Percentiles rank a stretch among this genome's conserved stretches.
phyloP scores from a whole-genome alignment of 2,797 vertebrate genomes.

The Onychomys leucogaster region DNA sequence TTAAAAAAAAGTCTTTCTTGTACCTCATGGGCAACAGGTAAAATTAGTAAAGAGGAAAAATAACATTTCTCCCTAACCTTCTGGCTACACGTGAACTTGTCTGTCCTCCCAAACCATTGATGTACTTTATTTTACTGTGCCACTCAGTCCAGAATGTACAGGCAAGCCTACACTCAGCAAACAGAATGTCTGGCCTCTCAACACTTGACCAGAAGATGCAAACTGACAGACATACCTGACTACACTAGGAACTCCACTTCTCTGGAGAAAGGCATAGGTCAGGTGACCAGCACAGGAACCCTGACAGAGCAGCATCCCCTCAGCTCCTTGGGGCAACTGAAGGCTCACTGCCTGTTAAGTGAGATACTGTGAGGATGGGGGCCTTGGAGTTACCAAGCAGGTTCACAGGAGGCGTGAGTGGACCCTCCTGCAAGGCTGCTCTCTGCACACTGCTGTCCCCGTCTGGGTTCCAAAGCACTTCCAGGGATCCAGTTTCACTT shows the following conservation, averaged over 20 bases:
- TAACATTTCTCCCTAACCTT: constrained; percentile 2
- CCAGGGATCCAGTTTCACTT: background rate
- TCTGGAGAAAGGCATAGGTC: background rate
- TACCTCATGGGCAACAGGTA: background rate
- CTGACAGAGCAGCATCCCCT: background rate
- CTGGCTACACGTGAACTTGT: constrained; percentile 49
- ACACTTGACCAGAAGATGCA: background rate
- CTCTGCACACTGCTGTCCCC: background rate
- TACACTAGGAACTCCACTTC: background rate
- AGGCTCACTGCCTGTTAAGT: constrained; percentile 15
- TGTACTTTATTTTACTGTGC: background rate
- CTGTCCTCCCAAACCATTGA: background rate
- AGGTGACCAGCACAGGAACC: background rate
- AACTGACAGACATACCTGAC: constrained; percentile 23
- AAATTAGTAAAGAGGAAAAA: background rate
- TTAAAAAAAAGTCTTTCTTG: constrained; percentile 1
- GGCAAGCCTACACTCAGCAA: background rate
- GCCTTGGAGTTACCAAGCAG: constrained; percentile 1
- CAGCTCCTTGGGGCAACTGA: constrained; percentile 29
- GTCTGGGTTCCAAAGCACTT: background rate
- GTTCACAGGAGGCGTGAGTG: background rate
- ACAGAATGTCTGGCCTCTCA: background rate
- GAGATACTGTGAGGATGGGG: background rate
- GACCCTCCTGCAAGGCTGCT: background rate
- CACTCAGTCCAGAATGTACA: too few species aligned